These are phyloP conservation scores for Belonocnema kinseyi DNA, from an alignment of 1,140 invertebrate genomes.

Conservation along the genomic window DNA sequence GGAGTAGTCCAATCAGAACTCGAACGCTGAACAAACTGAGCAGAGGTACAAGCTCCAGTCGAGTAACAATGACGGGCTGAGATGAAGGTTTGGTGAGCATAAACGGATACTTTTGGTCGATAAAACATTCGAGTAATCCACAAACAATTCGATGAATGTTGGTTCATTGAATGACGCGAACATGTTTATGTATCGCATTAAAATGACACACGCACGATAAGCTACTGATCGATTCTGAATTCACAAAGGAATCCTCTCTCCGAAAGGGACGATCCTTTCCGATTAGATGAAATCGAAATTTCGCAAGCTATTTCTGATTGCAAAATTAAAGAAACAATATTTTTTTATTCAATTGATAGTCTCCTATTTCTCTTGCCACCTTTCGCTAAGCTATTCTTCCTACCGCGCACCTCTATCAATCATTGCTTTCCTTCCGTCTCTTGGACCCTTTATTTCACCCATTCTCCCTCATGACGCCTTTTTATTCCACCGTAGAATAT, in stretches of 20 bases:
- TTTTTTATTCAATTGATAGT: too few relatives aligned
- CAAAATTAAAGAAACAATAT: too few relatives aligned
- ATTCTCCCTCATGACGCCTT: too few relatives aligned
- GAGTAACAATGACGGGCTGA: slow-evolving; percentile 4
- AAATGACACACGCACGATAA: background rate
- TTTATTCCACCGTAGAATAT: too few relatives aligned
- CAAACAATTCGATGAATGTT: background rate
- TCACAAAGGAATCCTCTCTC: background rate
- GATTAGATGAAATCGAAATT: too few relatives aligned
- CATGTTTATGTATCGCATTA: background rate
- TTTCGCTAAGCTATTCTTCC: too few relatives aligned
- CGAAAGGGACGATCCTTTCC: background rate
- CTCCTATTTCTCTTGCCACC: too few relatives aligned
- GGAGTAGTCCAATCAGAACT: slow-evolving; percentile 4
- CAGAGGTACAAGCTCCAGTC: background rate
- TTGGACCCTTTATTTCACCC: too few relatives aligned
- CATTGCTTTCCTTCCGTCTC: too few relatives aligned
- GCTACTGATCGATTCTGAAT: background rate
- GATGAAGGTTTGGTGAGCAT: slow-evolving; percentile 10
- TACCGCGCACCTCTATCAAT: too few relatives aligned
- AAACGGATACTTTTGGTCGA: background rate
- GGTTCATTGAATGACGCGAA: background rate
- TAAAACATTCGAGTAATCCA: slow-evolving; percentile 1
- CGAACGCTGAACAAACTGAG: background rate
- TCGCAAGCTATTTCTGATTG: too few relatives aligned